A percentile compares a stretch with the other conserved stretches of the same genome.
These are phyloP conservation scores for Poeciliopsis infans DNA, from an alignment of 2,797 vertebrate species.

Conservation along the genomic window DNA sequence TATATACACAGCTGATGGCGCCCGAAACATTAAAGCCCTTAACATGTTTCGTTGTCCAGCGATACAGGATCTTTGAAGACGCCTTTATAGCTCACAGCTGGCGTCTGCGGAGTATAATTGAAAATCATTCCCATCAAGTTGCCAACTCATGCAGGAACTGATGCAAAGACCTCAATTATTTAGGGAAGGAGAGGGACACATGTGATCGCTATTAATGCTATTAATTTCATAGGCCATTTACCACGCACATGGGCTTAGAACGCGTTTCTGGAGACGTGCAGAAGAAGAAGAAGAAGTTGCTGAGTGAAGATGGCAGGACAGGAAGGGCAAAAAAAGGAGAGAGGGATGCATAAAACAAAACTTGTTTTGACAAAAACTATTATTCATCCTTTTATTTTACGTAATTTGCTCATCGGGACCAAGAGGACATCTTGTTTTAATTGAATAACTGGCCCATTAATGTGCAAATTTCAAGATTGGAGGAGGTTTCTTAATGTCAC, in stretches of 20 bases:
- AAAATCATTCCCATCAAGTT: conserved; percentile 40
- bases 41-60: conserved; percentile 24
- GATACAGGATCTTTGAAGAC: conserved; percentile 10
- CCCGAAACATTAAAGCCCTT: conserved; percentile 39
- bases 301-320: conserved; percentile 36
- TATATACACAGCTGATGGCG: conserved; percentile 52
- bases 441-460: conserved; percentile 62
- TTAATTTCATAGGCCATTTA: conserved; percentile 82
- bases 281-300: conserved; percentile 16
- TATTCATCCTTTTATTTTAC: conserved; percentile 50
- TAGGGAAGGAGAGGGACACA: conserved; percentile 67
- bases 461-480: conserved; percentile 43
- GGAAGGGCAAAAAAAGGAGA: conserved; percentile 20
- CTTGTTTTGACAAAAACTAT: conserved; percentile 61
- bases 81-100: conserved; percentile 18
- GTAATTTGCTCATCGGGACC: conserved; percentile 52
- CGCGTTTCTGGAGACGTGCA: conserved; percentile 34
- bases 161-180: conserved; percentile 73
- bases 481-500: conserved; percentile 39
- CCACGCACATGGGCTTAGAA: conserved; percentile 29
- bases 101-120: conserved; percentile 19
- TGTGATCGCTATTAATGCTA: conserved; percentile 74
- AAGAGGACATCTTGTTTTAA: conserved; percentile 56
- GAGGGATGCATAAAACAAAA: not conserved
- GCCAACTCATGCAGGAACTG: conserved; percentile 38